Percentiles rank a stretch among this genome's conserved stretches.
phyloP scores from a whole-genome alignment of 2,888 invertebrate species.

The Monoplex corrugatus region DNA sequence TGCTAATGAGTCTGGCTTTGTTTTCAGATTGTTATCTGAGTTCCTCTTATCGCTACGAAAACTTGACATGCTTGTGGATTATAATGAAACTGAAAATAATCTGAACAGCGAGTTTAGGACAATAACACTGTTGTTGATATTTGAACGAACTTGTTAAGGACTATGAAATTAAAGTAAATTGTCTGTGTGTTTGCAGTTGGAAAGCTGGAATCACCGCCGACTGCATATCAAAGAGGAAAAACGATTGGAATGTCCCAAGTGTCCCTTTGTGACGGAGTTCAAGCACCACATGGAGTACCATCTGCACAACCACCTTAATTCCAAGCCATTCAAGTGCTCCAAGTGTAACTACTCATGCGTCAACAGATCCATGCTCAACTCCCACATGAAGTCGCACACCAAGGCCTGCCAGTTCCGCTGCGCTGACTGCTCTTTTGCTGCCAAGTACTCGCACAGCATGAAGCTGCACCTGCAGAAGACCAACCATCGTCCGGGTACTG shows the following conservation, averaged over 20 bases:
- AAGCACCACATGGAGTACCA: conserved; percentile 99
- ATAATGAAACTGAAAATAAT: too few relatives aligned
- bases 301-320: conserved; percentile 94
- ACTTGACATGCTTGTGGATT: too few relatives aligned
- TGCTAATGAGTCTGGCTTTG: too few relatives aligned
- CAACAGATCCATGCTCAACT: conserved; percentile 95
- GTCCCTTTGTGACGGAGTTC: conserved; percentile 98
- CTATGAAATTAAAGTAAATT: too few relatives aligned
- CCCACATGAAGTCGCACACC: conserved; percentile 96
- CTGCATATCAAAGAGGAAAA: conserved; percentile 96
- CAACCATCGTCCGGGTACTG: conserved; percentile 93
- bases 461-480: conserved; percentile 97
- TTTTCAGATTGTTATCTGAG: too few relatives aligned
- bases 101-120: too few relatives aligned
- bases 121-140: too few relatives aligned
- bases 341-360: conserved; percentile 86
- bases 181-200: too few relatives aligned
- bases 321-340: conserved; percentile 96
- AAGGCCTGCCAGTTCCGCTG: conserved; percentile 93
- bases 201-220: conserved; percentile 95
- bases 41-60: too few relatives aligned
- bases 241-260: conserved; percentile 93
- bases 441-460: conserved; percentile 98
- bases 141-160: too few relatives aligned
- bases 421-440: conserved; percentile 95